Base-by-base conservation (phyloP, 2,113 vertebrate species). In the Takifugu bimaculatus region DNA sequence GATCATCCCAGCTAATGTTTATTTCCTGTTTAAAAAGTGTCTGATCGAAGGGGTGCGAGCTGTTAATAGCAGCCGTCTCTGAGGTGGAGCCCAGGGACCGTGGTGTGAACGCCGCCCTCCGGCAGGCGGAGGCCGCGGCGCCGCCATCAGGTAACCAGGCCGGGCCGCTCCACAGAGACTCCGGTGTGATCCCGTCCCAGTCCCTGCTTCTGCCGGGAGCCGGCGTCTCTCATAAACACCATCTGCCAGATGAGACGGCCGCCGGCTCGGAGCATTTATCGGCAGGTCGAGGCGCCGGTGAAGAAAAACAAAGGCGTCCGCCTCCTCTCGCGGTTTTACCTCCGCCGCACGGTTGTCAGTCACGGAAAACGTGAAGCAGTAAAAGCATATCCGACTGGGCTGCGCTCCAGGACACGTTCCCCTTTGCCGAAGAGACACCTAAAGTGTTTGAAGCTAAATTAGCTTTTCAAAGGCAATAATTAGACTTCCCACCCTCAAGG, bases 391-490 rank as follows among this genome's bases (percentile, higher is more conserved):
- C 72, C 83, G 72, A 68, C 50, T 62, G 66, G 51, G 27, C 56
- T 63, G 55, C 44, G 86, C 88, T 88, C 63, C 81, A 62, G 82
- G 87, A 91, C 58, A 89, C 78, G 60, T 82, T 85, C 84, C 82
- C 75, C 81, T 82, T 83, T 83, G 79, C 78, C 72, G 72, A 54
- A 75, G 79, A 88, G 87, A 88, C 87, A 91, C 90, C 89, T 90
- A 85, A 91, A 91, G 90, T 91, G 86, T 86, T 90, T 86, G 86
- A 89, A 77, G 85, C 87, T 85, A 91, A 92, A 92, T 91, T 87
- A 90, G 88, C 85, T 90, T 92, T 90, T 91, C 87, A 89, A 88
- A 90, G 84, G 88, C 90, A 91, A 92, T 92, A 92, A 91, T 91
- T 92, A 92, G 88, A 90, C 89, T 90, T 89, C 80, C 81, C 68